Evolutionary conservation across 2,113 vertebrate species (phyloP), one percentile per base, ranked within the genome.

Genomic region (Miniopterus natalensis): DNA sequence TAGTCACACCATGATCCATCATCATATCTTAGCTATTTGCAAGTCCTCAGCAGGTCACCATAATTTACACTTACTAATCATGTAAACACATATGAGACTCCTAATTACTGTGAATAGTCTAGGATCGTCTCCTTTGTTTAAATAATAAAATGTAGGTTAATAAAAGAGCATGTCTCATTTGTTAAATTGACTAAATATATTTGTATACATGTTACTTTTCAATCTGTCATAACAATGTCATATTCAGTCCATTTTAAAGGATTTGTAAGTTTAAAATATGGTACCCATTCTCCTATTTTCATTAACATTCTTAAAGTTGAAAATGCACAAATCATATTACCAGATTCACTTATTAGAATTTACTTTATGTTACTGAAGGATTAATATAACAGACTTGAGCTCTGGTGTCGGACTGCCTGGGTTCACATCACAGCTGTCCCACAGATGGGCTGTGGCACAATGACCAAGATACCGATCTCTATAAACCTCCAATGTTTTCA

Each of bases 61-160:
- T 97, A 97, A 98, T 98, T 98, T 98, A 98, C 92, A 98, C 97
- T 97, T 97, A 83, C 92, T 98, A 98, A 97, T 93, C 97, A 97
- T 96, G 95, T 98, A 98, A 98, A 98, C 94, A 98, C 94, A 97
- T 97, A 97, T 83, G 93, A 97, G 88, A 97, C 61, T 98, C 93
- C 95, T 98, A 98, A 98, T 98, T 98, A 98, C 96, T 95, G 77
- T 79, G 97, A 97, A 97, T 97, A 98, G 96, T 96, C 93, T 97
- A 96, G 95, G 98, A 97, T 97, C 57, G 95, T 98, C 14, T 40
- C 96, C 47, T 96, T 98, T 97, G 97, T 97, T 79, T 94, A 65
- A 97, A 95, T 90, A 81, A 87, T 95, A 90, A 98, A 97, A 97
- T 95, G 17, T 45, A 36, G 83, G 47, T 94, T 96, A 91, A 84